Evolutionary conservation across 64 coral and sea anemone species (phyloP).

Genomic region (Pachyseris speciosa): DNA sequence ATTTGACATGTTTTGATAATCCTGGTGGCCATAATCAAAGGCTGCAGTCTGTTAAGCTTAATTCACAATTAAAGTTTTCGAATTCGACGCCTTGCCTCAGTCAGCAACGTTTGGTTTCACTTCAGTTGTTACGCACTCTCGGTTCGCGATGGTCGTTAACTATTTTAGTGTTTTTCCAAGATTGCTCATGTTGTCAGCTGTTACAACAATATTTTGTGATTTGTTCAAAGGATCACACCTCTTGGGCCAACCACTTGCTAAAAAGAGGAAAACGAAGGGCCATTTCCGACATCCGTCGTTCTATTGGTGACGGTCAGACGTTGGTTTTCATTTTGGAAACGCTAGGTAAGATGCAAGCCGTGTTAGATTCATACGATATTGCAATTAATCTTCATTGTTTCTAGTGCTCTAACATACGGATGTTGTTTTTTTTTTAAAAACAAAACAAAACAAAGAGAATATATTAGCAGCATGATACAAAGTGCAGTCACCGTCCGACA

Average conservation of each 20-base stretch:
- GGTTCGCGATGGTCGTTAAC: neutral
- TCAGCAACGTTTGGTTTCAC: neutral
- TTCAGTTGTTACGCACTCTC: neutral
- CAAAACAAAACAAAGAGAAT: slow-evolving; percentile 2
- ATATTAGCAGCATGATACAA: neutral
- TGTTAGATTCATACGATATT: slow-evolving; percentile 30
- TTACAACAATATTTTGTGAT: neutral
- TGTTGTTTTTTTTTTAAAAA: neutral
- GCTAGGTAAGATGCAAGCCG: slow-evolving; percentile 61
- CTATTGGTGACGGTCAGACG: slow-evolving; percentile 85
- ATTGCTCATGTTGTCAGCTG: neutral
- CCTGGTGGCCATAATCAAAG: neutral
- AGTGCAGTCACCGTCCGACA: neutral
- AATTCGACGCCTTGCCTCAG: neutral
- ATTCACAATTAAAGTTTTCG: neutral
- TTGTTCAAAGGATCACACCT: slow-evolving; percentile 77
- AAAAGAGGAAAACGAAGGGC: slow-evolving; percentile 75
- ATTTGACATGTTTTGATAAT: neutral
- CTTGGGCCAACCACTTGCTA: slow-evolving; percentile 75
- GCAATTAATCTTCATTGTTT: neutral
- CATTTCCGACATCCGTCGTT: slow-evolving; percentile 81
- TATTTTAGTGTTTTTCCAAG: neutral
- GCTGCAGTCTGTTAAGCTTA: neutral
- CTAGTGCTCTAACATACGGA: neutral
- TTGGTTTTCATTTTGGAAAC: slow-evolving; percentile 87